Base-by-base conservation (phyloP, 2,113 vertebrate species). In the Empidonax traillii region DNA sequence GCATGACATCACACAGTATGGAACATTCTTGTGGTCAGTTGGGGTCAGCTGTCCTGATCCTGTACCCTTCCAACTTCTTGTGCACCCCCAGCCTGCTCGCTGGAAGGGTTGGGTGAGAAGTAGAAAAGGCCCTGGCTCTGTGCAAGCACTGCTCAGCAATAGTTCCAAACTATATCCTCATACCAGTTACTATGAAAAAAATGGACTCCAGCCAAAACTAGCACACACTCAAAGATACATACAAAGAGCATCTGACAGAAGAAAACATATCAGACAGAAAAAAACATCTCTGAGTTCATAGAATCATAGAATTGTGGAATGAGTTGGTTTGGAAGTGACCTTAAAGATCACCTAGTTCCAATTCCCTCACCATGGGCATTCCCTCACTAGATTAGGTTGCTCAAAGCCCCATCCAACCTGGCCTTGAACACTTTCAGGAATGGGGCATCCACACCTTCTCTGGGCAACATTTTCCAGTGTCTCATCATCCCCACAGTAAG, bases 391-490 rank as follows among this genome's bases (percentile, higher is more conserved):
- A 28, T 8, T 35, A 53, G 12, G 27, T 24, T 75, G 18, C 24
- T 56, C 30, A 66, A 35, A 85, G 15, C 9, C 1, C 44, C 17
- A 27, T 66, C 8, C 35, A 25, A 0, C 27, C 31, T 53, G 20
- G 16, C 20, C n/a, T 27, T 31, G 39, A 39, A 44, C 12, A 49
- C 6, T 55, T 31, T 43, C 23, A 75, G 14, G 31, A 17, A 49
- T 14, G 3, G 11, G 3, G 6, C 2, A 10, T 12, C 12, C 13
- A 49, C 10, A 44, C 0, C 39, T 20, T 44, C 5, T 15, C 14
- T 35, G 18, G 35, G 35, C 41, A 76, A 14, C 18, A 3, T 33
- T 6, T 66, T 28, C 23, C 27, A 55, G 14, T 12, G 31, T 6
- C 27, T 44, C 31, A 81, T 4, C 33, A 66, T 15, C 12, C 41